Percentiles rank a stretch among this genome's conserved stretches.
phyloP scores from a whole-genome alignment of 2,113 vertebrate genomes.

The Garra rufa region DNA sequence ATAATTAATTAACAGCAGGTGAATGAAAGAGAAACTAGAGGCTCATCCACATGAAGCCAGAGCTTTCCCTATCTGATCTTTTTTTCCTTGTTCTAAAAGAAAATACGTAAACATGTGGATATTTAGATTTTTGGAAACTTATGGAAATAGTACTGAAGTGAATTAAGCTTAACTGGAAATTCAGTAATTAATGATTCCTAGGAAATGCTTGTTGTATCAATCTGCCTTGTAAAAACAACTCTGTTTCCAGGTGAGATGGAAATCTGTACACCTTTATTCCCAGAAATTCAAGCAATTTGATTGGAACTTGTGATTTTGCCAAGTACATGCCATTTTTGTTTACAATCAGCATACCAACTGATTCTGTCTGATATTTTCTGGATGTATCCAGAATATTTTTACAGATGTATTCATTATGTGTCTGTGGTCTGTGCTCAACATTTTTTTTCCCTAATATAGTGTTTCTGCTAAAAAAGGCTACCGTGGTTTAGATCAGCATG shows the following conservation, averaged over 20 bases:
- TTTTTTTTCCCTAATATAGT: background rate
- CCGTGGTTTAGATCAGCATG: no score
- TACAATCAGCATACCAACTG: background rate
- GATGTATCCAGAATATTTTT: background rate
- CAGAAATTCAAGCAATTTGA: background rate
- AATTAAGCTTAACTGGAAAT: background rate
- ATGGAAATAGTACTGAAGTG: no score
- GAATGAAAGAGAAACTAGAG: no score
- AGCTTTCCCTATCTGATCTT: no score
- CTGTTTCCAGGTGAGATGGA: background rate
- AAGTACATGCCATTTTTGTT: background rate
- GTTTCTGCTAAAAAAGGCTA: background rate
- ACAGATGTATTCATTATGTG: background rate
- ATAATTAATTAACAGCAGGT: no score
- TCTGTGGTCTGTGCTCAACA: background rate
- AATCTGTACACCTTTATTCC: background rate
- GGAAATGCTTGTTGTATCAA: background rate
- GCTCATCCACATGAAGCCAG: no score
- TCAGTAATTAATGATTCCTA: background rate
- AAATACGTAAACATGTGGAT: no score
- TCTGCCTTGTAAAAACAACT: background rate
- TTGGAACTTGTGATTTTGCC: background rate
- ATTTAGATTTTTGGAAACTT: no score
- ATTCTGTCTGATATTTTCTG: background rate
- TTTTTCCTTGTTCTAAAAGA: no score